These are phyloP conservation scores for Sula dactylatra DNA, from an alignment of 2,113 vertebrate genomes.

Conservation along the genomic window DNA sequence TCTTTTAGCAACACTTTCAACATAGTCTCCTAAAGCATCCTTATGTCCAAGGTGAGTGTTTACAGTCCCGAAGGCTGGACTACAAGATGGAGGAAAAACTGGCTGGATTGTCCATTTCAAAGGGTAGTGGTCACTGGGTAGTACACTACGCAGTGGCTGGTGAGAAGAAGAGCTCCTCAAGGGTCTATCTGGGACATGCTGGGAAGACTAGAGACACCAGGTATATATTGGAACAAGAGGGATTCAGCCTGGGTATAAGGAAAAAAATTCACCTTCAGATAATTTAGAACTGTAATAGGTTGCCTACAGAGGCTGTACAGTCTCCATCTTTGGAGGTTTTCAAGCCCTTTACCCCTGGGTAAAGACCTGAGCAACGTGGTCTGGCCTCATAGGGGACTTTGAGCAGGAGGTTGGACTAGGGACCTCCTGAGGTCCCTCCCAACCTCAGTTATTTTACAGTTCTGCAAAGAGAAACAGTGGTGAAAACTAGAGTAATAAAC, in stretches of 20 bases:
- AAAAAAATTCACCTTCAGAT: background rate
- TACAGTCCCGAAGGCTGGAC: background rate
- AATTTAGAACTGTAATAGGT: background rate
- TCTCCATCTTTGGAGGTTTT: background rate
- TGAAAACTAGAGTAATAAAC: background rate
- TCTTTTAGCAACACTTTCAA: background rate
- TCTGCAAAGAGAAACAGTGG: background rate
- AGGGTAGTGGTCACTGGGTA: background rate
- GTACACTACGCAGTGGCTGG: rapidly evolving
- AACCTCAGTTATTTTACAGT: background rate
- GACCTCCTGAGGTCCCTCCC: background rate
- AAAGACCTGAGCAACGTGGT: background rate
- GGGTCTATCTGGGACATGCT: background rate
- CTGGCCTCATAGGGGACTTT: background rate
- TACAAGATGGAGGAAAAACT: background rate
- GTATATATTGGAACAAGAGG: background rate
- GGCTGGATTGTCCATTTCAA: background rate
- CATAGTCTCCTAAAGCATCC: background rate
- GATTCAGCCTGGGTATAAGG: background rate
- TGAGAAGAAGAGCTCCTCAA: background rate
- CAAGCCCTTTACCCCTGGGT: background rate
- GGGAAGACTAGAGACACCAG: background rate
- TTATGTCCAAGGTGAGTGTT: background rate
- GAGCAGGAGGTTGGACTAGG: background rate
- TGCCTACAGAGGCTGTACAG: background rate